Evolutionary conservation across 2,797 vertebrate species (phyloP).

Genomic region (Sciurus carolinensis): DNA sequence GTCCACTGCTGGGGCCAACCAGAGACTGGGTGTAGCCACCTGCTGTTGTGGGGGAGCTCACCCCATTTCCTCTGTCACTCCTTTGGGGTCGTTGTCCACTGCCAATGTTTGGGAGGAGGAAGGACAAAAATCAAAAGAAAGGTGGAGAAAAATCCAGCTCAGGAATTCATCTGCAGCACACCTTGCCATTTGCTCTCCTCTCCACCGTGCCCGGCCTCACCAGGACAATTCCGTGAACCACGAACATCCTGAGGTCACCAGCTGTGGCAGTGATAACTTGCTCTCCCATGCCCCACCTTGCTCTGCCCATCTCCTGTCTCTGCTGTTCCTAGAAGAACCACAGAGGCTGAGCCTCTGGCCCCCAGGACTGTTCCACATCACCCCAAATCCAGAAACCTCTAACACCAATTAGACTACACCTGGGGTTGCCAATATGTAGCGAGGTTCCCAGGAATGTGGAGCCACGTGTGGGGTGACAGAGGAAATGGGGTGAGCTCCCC

Average conservation of each 20-base stretch:
- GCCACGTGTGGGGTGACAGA: not conserved
- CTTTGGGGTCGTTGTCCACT: constrained; percentile 60
- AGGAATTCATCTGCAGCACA: no score
- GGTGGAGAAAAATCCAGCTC: no score
- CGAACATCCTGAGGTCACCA: not conserved
- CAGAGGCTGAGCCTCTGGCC: not conserved
- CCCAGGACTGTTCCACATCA: no score
- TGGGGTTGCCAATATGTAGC: not conserved
- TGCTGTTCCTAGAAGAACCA: not conserved
- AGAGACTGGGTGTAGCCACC: no score
- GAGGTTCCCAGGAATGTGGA: not conserved
- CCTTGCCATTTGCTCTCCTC: constrained; percentile 8
- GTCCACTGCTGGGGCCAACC: no score
- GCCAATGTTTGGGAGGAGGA: constrained; percentile 61
- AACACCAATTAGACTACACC: not conserved
- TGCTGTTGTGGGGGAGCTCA: no score
- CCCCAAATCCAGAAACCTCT: not conserved
- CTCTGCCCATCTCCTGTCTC: rapidly evolving
- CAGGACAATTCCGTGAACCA: no score
- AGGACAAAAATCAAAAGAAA: no score
- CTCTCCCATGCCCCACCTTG: rapidly evolving
- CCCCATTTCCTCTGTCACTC: no score
- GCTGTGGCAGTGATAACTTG: rapidly evolving
- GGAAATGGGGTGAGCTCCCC: no score
- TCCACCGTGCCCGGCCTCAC: constrained; percentile 47